Conservation (phyloP, 2,797 vertebrate species). For the Acanthurus lineatus region DNA sequence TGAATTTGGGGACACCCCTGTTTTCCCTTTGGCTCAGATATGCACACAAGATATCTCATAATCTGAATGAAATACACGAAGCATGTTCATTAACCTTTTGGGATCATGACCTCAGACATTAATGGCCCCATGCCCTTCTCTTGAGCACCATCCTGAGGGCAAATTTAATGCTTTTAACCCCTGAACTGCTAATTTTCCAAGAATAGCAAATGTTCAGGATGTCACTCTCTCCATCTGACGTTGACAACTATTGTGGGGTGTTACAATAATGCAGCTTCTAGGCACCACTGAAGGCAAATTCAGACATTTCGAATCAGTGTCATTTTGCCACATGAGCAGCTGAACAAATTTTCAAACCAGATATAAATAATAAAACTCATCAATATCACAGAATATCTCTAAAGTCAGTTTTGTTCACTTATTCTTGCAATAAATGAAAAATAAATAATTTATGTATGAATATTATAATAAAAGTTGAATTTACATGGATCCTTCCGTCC, state of each 20-base stretch:
- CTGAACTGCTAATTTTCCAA: background rate
- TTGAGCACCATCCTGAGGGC: background rate
- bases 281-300: background rate
- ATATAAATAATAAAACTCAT: background rate
- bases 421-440: background rate
- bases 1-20: background rate
- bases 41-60: background rate
- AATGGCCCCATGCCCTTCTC: constrained; percentile 21
- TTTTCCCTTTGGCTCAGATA: background rate
- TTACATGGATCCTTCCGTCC: constrained; percentile 95
- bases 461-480: constrained; percentile 61
- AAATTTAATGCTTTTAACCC: background rate
- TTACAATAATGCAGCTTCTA: background rate
- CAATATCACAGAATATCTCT: background rate
- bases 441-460: background rate
- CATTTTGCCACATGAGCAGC: background rate
- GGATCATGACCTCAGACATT: background rate
- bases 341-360: background rate
- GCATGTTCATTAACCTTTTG: background rate
- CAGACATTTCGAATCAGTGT: background rate
- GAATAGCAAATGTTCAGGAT: background rate
- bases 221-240: background rate
- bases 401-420: background rate
- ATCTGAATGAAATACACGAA: background rate
- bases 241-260: background rate